Base-by-base conservation (phyloP, 2,797 vertebrate genomes). In the Sorex maritimensis region DNA sequence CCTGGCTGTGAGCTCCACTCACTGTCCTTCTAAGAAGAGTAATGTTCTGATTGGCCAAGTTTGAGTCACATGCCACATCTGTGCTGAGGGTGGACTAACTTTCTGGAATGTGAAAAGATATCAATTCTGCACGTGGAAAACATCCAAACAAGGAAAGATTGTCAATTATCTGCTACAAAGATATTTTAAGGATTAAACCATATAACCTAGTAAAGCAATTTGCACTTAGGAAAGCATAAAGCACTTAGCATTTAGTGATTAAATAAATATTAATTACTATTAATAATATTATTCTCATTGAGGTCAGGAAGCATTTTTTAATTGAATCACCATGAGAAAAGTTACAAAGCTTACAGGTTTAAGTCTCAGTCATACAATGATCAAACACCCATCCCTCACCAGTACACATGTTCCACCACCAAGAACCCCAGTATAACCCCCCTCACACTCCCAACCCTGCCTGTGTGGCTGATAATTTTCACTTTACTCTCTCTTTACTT, bases 231-330 rank as follows among this genome's bases (percentile, higher is more conserved):
- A 68, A 65, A 83, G 44, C 28, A 52, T 4, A 63, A 80, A 46
- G 15, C n/a, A 41, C 11, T 14, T 63, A 30, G 5, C 28, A 21
- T 14, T 58, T 80, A 44, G 6, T 4, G 4, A 30, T 3, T 69
- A 73, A 74, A 34, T 68, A 88, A 90, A 63, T 34, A 11, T 55
- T 71, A 15, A 7, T 17, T 58, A n/a, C 58, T 73, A n/a, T 68
- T 73, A 30, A 26, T 77, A 77, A 30, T 49, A 24, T 41, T 81
- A 30, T 90, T 85, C 68, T 86, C 71, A 10, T 58, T 71, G 77
- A 88, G 17, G 19, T 69, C 65, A 21, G 46, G 46, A 58, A 17
- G 55, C 55, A 17, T 11, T 58, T 13, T 58, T 58, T 49, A 2
- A 7, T 49, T 49, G 11, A 49, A 49, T 12, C 46, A 49, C 49